phyloP scores from a whole-genome alignment of 2,797 vertebrate genomes.

The Crocidura indochinensis region DNA sequence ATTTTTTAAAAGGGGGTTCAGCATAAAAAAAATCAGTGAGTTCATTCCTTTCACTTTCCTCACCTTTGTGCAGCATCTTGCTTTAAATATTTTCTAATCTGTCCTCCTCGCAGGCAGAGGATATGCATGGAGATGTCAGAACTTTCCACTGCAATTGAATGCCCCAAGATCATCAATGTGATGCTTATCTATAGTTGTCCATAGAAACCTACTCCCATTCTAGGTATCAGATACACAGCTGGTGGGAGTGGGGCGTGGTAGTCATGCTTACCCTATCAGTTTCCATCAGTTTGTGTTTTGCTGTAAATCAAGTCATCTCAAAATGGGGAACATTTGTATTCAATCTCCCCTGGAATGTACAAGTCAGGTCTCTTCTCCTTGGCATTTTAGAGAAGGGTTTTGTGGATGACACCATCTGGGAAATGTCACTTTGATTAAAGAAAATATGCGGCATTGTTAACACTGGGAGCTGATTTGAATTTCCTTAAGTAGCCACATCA shows the following conservation, averaged over 20 bases:
- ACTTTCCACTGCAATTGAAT: not conserved
- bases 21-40: not conserved
- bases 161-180: not conserved
- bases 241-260: no score
- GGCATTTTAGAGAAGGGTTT: constrained; percentile 71
- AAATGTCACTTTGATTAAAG: constrained; percentile 86
- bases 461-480: constrained; percentile 66
- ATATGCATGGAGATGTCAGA: not conserved
- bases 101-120: not conserved
- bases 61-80: not conserved
- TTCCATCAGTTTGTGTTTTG: constrained; percentile 32
- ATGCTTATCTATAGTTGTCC: not conserved
- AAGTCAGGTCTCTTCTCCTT: constrained; percentile 21
- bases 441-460: constrained; percentile 78
- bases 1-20: not conserved
- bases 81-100: not conserved
- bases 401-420: constrained; percentile 84
- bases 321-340: constrained; percentile 74
- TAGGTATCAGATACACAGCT: not conserved
- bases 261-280: not conserved
- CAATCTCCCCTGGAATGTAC: constrained; percentile 81
- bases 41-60: not conserved
- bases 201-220: not conserved
- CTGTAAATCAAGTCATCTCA: constrained; percentile 62
- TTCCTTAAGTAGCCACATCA: constrained; percentile 68